Base-by-base conservation (phyloP, 2,113 vertebrate species). In the Morone saxatilis region DNA sequence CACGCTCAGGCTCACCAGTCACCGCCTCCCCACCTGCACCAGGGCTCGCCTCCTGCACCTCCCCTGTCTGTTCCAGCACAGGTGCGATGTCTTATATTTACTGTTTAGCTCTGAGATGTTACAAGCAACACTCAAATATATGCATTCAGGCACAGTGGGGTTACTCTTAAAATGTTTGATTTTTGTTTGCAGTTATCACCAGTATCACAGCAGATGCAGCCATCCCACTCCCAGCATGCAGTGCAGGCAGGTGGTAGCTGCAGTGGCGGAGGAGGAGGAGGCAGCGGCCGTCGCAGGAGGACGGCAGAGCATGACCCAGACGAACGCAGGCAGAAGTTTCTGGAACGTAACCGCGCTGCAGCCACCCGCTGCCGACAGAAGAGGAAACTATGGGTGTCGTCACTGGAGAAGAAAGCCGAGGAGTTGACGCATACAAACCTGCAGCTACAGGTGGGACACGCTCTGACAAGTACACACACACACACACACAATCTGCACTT, bases 341-440 rank as follows among this genome's bases (percentile, higher is more conserved):
- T 99, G 92, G 98, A 99, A 93, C 96, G 98, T 71, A 99, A 99
- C 92, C 95, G 98, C 89, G 98, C 98, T 0, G 98, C 98, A 1
- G 98, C 98, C 85, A 98, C 98, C 2, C 97, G 98, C 86, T 99
- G 98, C 95, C 96, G 98, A 92, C 98, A 99, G 96, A 99, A 99
- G 95, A 98, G 98, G 95, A 99, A 99, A 94, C 93, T 99, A 94
- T 99, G 98, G 98, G 98, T 99, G 96, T 96, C 96, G 89, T 98
- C 98, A 80, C 94, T 99, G 96, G 98, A 99, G 96, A 99, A 98
- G 96, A 99, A 99, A 95, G 98, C 98, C 60, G 98, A 99, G 93
- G 98, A 99, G 95, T 95, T 99, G 92, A 99, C 98, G 85, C 98
- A 99, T 95, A 99, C 97, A 88, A 99, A 99, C 96, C 97, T 99